Evolutionary conservation across 2,113 vertebrate species (phyloP), one percentile per base, ranked within the genome.

Genomic region (Megalops atlanticus): DNA sequence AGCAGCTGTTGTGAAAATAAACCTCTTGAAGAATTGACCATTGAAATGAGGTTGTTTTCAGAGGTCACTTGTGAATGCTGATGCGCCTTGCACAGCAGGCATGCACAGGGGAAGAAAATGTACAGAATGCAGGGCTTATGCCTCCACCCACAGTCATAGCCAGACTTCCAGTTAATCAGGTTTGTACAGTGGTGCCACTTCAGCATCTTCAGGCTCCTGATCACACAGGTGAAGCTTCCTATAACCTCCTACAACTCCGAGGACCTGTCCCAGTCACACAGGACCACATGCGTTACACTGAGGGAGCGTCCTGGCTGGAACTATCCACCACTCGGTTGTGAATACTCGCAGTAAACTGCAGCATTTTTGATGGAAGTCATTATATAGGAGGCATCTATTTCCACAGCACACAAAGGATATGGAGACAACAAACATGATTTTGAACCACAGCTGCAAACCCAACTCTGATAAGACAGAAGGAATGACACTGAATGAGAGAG

Each of bases 301-400:
- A 2, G 4, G 35, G 71, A 73, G 38, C 11, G 21, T 12, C 41
- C n/a, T 35, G 76, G 27, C 39, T 64, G 76, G 35, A 58, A 24
- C 18, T 40, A 24, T 58, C 38, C 36, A 3, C 31, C 21, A 21
- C 47, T 64, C 49, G 11, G 49, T 18, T 18, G 52, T 24, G 38
- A 78, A 78, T 3, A 64, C 27, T 58, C 24, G 8, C 52, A 64
- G 76, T 58, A 78, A 38, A 54, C 76, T 78, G 76, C 27, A 14
- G 35, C 52, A 35, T 76, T 33, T 76, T 27, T 47, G 43, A 47
- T 24, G 27, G 35, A 35, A 74, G 1, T 7, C 6, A n/a, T 10
- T 12, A 41, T 16, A 74, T 38, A 36, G 35, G 15, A 12, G 15
- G 31, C 27, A 33, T 47, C 54, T n/a, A 64, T 18, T 73, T 71